Evolutionary conservation across 2,888 invertebrate genomes (phyloP), one percentile per base, ranked within the genome.

Genomic region (Dryococelus australis): DNA sequence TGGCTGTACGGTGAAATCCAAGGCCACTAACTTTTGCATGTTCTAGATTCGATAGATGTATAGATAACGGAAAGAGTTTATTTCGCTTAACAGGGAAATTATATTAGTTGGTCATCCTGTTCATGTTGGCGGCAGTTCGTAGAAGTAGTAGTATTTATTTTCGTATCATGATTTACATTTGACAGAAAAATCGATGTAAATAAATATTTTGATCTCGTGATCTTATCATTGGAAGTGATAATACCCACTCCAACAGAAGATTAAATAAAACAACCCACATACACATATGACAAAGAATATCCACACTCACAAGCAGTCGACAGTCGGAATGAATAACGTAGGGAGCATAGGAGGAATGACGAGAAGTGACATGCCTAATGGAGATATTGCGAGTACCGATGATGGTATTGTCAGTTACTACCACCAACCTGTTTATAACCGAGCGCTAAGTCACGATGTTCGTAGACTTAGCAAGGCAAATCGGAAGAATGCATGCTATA

Each of bases 401-500:
- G 65, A 65, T 6, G 10, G 65, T 65, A 65, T 24, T 16, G 65
- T 65, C 65, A 24, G 8, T n/a, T 65, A 65, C n/a, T 3, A 65
- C 65, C 24, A 8, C 24, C 20, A 51, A 5, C 8, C 51, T 16
- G 65, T 20, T 9, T 65, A 65, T 65, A 20, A 65, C 8, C 65
- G 65, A 20, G 65, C n/a, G 65, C 65, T 4, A n/a, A 65, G 65
- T n/a, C n/a, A 65, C 65, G n/a, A 65, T 1, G 65, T 65, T 24
- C 65, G 65, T n/a, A 65, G 65, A 5, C 20, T 65, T 3, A 24
- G 65, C 65, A 65, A 65, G n/a, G 65, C 65, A n/a, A 20, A n/a
- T 65, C 65, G 65, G 20, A 65, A 65, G n/a, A 65, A 24, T n/a
- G 65, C 65, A 20, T 16, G 13, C n/a, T 87, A 87, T 47, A 84